A percentile compares a stretch with the other conserved stretches of the same genome.
Evolutionary conservation across 2,113 vertebrate genomes (phyloP).

Genomic region (Eurypyga helias): DNA sequence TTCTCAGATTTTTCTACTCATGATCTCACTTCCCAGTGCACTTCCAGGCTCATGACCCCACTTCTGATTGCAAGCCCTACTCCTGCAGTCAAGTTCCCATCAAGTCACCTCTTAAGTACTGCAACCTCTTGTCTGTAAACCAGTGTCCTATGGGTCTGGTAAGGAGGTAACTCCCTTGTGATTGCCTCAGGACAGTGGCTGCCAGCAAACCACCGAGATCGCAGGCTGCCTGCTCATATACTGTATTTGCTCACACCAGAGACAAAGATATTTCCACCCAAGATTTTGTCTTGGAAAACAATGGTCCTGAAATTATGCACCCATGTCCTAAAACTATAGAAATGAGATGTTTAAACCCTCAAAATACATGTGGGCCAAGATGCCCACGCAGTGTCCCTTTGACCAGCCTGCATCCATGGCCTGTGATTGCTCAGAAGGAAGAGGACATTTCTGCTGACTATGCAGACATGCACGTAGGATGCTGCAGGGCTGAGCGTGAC

Average conservation of each 20-base stretch:
- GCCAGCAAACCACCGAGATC: neutral
- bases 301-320: neutral
- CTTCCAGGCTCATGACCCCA: conserved; percentile 34
- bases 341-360: neutral
- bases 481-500: neutral
- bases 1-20: neutral
- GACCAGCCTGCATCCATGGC: neutral
- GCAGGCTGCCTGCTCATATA: neutral
- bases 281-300: neutral
- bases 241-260: neutral
- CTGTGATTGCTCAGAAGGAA: neutral
- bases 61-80: neutral
- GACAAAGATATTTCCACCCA: neutral
- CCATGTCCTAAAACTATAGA: neutral
- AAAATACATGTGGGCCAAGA: neutral
- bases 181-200: neutral
- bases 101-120: neutral
- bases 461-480: neutral
- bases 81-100: neutral
- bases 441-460: neutral
- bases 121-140: neutral
- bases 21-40: conserved; percentile 12
- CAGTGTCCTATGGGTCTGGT: neutral
- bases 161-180: neutral
- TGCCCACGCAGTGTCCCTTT: neutral